Evolutionary conservation across 2,113 vertebrate genomes (phyloP), one percentile per base, ranked within the genome.

Genomic region (Ailuropoda melanoleuca): DNA sequence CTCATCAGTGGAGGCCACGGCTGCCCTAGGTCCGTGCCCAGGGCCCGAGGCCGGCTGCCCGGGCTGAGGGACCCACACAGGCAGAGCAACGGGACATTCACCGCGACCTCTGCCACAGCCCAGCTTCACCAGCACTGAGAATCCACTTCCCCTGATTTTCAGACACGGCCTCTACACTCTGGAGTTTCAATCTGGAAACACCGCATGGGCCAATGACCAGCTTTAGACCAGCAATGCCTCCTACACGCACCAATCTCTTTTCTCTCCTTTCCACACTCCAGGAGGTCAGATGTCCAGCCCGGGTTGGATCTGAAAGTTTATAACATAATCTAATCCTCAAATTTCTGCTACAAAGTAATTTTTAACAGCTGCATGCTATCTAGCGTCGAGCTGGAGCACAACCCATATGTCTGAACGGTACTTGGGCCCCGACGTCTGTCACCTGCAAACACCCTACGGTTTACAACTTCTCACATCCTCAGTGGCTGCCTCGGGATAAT

Each of bases 391-490:
- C 18, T 4, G 13, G 39, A n/a, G 14, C 48, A 31, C 15, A 6
- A 60, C 37, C 31, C 39, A 39, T 2, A 0, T 0, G 1, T 14
- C 89, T 37, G 14, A 50, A 39, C 2, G 8, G 8, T 6, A 23
- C 13, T 14, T 18, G 8, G 37, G n/a, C 43, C 75, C 90, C 19
- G 6, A 18, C 13, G 39, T 48, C 13, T n/a, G 50, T 29, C 43
- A 24, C 8, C 53, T 13, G 8, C 1, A 4, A 74, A 29, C 10
- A 37, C 34, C 13, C 66, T 48, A 9, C 1, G 4, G 74, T 18
- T 18, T 10, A 31, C 64, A 56, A n/a, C 12, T 12, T 8, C 13
- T 12, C 26, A 1, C 18, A 34, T 34, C 31, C 48, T 34, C 39
- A 2, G 14, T 4, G 23, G 56, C 17, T 46, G 9, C 82, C 78